Evolutionary conservation across 2,113 vertebrate species (phyloP).

Genomic region (Dicaeum eximium): DNA sequence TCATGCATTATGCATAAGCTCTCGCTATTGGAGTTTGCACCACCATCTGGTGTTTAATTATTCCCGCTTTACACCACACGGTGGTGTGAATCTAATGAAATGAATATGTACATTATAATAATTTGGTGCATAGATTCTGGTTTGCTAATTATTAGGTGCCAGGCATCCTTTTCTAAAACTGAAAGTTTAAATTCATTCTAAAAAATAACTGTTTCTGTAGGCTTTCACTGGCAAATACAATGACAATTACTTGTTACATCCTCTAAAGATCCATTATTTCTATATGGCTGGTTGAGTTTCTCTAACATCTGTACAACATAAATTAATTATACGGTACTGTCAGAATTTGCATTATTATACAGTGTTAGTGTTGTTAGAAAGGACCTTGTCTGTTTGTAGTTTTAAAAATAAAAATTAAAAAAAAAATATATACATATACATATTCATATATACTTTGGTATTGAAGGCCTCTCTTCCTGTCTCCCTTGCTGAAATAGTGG

Average conservation of each 20-base stretch:
- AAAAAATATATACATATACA: accelerated
- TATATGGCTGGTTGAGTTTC: constrained; percentile 30
- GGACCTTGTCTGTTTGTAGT: neutral
- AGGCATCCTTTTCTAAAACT: constrained; percentile 24
- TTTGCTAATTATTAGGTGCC: constrained; percentile 67
- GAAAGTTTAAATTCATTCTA: constrained; percentile 11
- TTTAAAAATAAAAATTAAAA: neutral
- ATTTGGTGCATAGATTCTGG: constrained; percentile 58
- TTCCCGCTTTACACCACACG: constrained; percentile 72
- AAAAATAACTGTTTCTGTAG: constrained; percentile 39
- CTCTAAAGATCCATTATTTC: constrained; percentile 26
- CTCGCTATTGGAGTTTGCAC: constrained; percentile 70
- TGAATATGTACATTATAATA: constrained; percentile 67
- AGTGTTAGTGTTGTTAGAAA: neutral
- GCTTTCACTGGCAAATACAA: neutral
- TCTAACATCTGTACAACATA: constrained; percentile 48
- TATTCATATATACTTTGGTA: neutral
- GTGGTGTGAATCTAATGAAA: constrained; percentile 74
- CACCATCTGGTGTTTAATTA: constrained; percentile 83
- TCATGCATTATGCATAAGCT: constrained; percentile 74
- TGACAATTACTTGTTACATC: neutral
- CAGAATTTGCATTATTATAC: neutral
- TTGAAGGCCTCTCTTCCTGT: neutral
- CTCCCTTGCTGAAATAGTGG: neutral
- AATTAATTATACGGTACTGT: constrained; percentile 37